Conservation (phyloP, 2,888 invertebrate species). For the Zonitis immaculata region DNA sequence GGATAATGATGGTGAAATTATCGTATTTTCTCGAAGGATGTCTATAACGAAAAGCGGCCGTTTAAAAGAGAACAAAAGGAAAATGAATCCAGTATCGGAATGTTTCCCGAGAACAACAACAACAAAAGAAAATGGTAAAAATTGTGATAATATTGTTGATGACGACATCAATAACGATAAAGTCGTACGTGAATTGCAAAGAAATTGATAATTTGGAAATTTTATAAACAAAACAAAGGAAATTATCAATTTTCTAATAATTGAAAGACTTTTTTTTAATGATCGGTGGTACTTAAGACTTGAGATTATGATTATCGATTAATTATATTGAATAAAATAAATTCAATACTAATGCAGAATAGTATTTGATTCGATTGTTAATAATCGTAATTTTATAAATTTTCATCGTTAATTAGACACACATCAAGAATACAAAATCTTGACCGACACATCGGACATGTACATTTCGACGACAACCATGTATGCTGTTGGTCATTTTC, state of each 20-base stretch:
- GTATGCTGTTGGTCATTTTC: conserved; percentile 61
- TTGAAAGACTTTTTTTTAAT: neutral
- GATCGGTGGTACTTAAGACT: neutral
- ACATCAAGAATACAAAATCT: conserved; percentile 84
- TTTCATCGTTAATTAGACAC: conserved; percentile 45
- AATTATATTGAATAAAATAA: no score
- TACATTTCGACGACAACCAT: conserved; percentile 79
- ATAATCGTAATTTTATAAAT: no score
- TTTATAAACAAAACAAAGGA: no score
- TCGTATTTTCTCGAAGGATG: conserved; percentile 25
- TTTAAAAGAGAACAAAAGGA: conserved; percentile 33
- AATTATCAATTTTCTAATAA: no score
- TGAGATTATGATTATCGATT: neutral
- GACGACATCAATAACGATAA: neutral
- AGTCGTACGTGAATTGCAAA: neutral
- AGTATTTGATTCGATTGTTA: no score
- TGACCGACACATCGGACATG: conserved; percentile 84
- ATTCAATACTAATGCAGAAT: no score
- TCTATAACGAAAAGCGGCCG: conserved; percentile 36
- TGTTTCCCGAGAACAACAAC: conserved; percentile 6
- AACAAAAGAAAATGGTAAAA: neutral
- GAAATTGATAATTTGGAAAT: neutral
- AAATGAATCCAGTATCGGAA: conserved; percentile 9
- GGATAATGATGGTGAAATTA: neutral
- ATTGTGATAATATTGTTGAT: conserved; percentile 4